Conservation (phyloP, 2,888 invertebrate species). For the Ellobium chinense region DNA sequence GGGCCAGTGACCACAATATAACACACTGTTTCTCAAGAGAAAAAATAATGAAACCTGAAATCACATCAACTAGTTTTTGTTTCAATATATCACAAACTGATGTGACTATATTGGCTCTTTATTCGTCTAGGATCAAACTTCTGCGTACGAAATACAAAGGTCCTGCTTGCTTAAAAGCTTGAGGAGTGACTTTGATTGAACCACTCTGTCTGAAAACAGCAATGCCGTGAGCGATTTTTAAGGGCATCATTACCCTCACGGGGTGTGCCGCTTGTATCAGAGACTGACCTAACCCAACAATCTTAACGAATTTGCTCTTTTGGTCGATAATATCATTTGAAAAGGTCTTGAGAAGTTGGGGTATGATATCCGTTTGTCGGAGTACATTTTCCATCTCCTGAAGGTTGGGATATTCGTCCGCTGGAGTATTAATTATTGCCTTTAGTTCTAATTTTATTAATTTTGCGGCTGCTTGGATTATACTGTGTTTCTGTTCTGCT, state of each 20-base stretch:
- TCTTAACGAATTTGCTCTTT: neutral
- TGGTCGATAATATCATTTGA: neutral
- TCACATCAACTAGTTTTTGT: too few species aligned
- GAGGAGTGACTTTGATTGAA: neutral
- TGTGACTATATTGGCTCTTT: too few species aligned
- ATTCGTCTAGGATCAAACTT: too few species aligned
- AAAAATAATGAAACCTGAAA: too few species aligned
- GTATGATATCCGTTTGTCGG: neutral
- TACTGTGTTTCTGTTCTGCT: neutral
- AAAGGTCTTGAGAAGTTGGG: neutral
- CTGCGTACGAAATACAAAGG: constrained; percentile 1
- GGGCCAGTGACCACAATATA: too few species aligned
- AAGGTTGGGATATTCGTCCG: neutral
- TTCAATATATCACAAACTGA: too few species aligned
- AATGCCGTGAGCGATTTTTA: constrained; percentile 23
- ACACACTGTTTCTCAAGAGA: too few species aligned
- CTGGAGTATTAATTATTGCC: neutral
- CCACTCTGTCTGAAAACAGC: neutral
- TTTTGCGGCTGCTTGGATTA: neutral
- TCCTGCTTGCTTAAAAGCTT: neutral
- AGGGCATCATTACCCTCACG: neutral
- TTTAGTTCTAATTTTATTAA: neutral
- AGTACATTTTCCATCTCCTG: neutral
- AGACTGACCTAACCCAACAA: neutral
- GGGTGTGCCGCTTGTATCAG: constrained; percentile 25